Conservation (phyloP, 2,113 vertebrate species). For the Neodon shergylaensis region DNA sequence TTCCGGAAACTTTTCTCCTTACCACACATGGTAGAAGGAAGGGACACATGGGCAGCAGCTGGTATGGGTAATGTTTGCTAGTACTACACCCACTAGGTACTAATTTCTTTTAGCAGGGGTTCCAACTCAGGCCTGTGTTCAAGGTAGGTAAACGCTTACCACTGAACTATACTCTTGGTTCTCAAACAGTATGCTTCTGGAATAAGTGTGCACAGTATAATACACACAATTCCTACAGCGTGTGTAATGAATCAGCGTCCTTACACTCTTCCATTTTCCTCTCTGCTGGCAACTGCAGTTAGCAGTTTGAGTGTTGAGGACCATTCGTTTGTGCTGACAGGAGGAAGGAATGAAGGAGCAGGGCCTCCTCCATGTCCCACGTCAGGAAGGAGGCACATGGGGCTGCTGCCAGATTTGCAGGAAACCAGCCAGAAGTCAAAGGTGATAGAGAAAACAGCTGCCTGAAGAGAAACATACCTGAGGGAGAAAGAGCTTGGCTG, state of each 20-base stretch:
- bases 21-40: not conserved
- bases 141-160: not conserved
- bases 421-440: not conserved
- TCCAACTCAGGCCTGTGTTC: not conserved
- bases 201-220: not conserved
- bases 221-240: not conserved
- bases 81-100: no score
- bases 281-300: not conserved
- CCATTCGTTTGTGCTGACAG: not conserved
- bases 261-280: not conserved
- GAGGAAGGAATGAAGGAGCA: not conserved
- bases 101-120: not conserved
- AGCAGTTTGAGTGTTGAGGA: not conserved
- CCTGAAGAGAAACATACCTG: not conserved
- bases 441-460: not conserved
- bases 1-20: constrained; percentile 44
- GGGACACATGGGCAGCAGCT: not conserved
- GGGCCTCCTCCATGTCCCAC: not conserved
- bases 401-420: not conserved
- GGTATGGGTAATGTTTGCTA: not conserved
- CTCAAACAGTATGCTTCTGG: not conserved
- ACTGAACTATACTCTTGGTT: not conserved
- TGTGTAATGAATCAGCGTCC: not conserved
- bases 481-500: not conserved
- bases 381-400: not conserved